phyloP scores from a whole-genome alignment of 2,113 vertebrate species.

The Dendropsophus ebraccatus region DNA sequence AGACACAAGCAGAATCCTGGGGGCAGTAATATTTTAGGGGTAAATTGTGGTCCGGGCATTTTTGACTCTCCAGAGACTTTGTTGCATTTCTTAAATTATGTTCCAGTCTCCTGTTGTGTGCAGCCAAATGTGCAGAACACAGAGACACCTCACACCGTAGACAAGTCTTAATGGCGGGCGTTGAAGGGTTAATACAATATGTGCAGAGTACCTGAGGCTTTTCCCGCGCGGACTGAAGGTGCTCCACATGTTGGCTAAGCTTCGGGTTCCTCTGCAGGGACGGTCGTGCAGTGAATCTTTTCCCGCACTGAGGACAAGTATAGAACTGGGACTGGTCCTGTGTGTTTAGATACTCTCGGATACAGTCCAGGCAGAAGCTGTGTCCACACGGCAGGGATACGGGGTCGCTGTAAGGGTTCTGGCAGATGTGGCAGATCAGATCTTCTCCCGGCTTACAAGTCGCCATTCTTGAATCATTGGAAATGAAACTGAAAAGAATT shows the following conservation, averaged over 20 bases:
- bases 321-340: background rate
- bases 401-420: too few species aligned
- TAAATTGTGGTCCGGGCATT: conserved; percentile 78
- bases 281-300: background rate
- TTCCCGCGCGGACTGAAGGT: background rate
- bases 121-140: conserved; percentile 74
- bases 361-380: background rate
- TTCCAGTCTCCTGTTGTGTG: conserved; percentile 71
- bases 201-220: conserved; percentile 67
- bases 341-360: background rate
- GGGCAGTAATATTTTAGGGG: too few species aligned
- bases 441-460: background rate
- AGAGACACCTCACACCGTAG: conserved; percentile 79
- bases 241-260: background rate
- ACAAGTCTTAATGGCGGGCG: conserved; percentile 77
- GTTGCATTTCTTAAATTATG: conserved; percentile 74
- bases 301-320: conserved; percentile 8
- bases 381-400: background rate
- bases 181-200: conserved; percentile 67
- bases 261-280: background rate
- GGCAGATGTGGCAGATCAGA: background rate
- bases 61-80: conserved; percentile 72
- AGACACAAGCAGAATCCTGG: conserved; percentile 74
- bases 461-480: too few species aligned
- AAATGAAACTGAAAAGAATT: too few species aligned